A percentile compares a stretch with the other conserved stretches of the same genome.
Conservation (phyloP, 2,888 invertebrate genomes). For the Amorpha juglandis region DNA sequence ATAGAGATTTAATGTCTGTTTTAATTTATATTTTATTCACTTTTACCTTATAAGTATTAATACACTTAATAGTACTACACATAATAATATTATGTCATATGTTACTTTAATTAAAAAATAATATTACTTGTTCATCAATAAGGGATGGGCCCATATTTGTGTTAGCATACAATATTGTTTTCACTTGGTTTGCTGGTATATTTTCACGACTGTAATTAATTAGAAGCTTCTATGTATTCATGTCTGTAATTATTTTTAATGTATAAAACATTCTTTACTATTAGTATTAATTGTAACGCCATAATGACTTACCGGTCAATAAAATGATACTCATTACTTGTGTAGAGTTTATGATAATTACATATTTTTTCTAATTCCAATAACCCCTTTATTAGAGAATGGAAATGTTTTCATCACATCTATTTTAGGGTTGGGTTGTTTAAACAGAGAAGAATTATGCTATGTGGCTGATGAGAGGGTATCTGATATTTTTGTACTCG, state of each 20-base stretch:
- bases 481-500: no score
- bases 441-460: no score
- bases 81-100: background rate
- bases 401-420: no score
- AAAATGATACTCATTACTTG: conserved; percentile 31
- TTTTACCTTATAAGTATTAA: conserved; percentile 36
- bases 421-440: no score
- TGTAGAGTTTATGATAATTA: conserved; percentile 10
- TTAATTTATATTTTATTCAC: conserved; percentile 35
- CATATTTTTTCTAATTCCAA: background rate
- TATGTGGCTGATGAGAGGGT: no score
- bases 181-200: conserved; percentile 21
- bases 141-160: background rate
- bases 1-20: conserved; percentile 25
- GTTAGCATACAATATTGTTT: background rate
- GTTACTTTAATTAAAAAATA: background rate
- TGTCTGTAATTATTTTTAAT: conserved; percentile 20
- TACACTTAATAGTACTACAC: background rate
- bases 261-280: conserved; percentile 40
- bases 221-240: conserved; percentile 14
- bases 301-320: conserved; percentile 52
- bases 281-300: conserved; percentile 55
- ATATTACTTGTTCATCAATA: conserved; percentile 4
- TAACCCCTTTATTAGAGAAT: no score
- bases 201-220: conserved; percentile 21